Base-by-base conservation (phyloP, 2,113 vertebrate species). In the Sorex fumeus region DNA sequence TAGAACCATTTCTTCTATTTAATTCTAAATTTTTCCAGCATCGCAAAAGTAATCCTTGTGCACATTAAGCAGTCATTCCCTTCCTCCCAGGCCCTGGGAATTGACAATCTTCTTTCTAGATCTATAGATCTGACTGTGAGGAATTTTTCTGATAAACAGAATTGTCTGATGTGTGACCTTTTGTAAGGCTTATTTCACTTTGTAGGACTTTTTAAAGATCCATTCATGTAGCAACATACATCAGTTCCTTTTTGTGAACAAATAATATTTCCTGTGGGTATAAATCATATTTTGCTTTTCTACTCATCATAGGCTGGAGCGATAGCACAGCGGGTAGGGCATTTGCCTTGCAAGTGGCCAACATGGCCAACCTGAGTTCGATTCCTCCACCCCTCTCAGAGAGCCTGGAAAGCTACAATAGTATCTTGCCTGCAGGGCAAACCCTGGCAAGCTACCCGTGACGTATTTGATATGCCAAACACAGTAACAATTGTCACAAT, bases 141-240 rank as follows among this genome's bases (percentile, higher is more conserved):
- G 12, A 12, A 36, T 72, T 47, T 88, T 92, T 88, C 15, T n/a
- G 53, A 28, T 40, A 85, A 72, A 84, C 23, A 34, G 64, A 76
- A 88, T 53, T 28, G 62, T 30, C 32, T 30, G 57, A 8, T 40
- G 64, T 18, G 13, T 88, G 43, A 83, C 23, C 72, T 83, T 76
- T 60, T 50, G 4, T 16, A 28, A 11, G 57, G 25, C 0, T 7
- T 91, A 30, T 60, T 85, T 91, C 69, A 77, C 11, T 57, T 60
- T 45, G 5, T 16, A 5, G 62, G 27, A 77, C 47, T 9, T 69
- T 92, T 93, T 70, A 45, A 21, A 86, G 25, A 19, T 28, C 70
- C 27, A 40, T 47, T 32, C 16, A 19, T 8, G 25, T 60, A 75
- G 40, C 21, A 53, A n/a, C 21, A 25, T 30, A 2, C 25, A 47